A percentile compares a stretch with the other conserved stretches of the same genome.
Evolutionary conservation across 2,888 invertebrate species (phyloP).

Genomic region (Spatulosminthurus flaviceps): DNA sequence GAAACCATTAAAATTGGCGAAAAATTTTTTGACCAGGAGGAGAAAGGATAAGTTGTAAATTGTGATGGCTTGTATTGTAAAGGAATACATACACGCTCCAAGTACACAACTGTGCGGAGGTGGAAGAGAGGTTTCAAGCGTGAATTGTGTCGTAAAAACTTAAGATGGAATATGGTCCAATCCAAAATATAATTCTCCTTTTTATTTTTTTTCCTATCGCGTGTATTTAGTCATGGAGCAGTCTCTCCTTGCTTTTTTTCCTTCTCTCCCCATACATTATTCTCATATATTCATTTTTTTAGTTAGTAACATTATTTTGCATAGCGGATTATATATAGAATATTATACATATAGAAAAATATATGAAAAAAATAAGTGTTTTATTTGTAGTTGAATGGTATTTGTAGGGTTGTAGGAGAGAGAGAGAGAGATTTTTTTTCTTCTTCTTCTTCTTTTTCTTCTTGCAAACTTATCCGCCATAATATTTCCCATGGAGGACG

Average conservation of each 20-base stretch:
- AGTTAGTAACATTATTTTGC: no score
- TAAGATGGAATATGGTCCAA: constrained; percentile 33
- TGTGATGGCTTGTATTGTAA: background rate
- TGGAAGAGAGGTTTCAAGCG: constrained; percentile 32
- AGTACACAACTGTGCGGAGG: background rate
- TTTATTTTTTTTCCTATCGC: background rate
- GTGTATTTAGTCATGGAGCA: constrained; percentile 5
- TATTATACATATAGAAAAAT: no score
- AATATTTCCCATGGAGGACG: background rate
- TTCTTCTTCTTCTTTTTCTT: background rate
- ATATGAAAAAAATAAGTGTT: no score
- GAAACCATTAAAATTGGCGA: constrained; percentile 15
- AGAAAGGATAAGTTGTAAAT: constrained; percentile 15
- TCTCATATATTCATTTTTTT: no score
- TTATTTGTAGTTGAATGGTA: constrained; percentile 27
- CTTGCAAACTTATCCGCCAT: background rate
- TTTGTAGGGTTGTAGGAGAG: constrained; percentile 18
- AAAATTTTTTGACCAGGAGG: constrained; percentile 31
- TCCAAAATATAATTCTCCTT: constrained; percentile 25
- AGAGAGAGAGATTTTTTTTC: background rate
- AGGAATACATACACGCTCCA: no score
- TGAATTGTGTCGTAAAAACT: constrained; percentile 45
- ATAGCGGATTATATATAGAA: no score
- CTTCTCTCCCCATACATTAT: constrained; percentile 26
- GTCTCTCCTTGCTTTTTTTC: background rate